Conservation (phyloP, 2,113 vertebrate genomes). For the Percina caprodes region DNA sequence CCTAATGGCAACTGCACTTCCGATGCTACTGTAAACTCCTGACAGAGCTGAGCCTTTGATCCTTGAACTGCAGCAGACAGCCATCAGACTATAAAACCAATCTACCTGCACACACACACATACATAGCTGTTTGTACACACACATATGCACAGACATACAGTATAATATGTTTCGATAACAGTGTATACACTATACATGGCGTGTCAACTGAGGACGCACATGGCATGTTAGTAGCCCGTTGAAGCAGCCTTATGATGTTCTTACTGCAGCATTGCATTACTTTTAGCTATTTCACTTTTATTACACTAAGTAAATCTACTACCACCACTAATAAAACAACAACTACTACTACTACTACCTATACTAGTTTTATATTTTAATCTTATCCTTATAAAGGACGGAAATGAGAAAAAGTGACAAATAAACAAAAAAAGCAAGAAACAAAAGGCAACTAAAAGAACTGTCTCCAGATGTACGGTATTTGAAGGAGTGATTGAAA, state of each 20-base stretch:
- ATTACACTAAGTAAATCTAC: background rate
- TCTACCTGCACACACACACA: conserved; percentile 52
- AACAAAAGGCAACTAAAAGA: background rate
- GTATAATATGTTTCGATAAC: conserved; percentile 3
- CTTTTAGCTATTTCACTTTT: background rate
- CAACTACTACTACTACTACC: background rate
- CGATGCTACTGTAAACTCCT: conserved; percentile 73
- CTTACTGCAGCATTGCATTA: background rate
- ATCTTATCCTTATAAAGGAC: background rate
- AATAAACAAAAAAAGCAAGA: background rate
- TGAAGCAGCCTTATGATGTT: background rate
- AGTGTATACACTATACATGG: background rate
- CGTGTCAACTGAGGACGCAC: conserved; percentile 11
- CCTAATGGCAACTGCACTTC: conserved; percentile 71
- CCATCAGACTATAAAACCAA: conserved; percentile 63
- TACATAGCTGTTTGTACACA: background rate
- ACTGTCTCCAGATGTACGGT: conserved; percentile 7
- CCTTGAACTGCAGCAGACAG: conserved; percentile 47
- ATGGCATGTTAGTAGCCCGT: background rate
- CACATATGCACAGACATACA: background rate
- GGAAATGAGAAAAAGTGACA: background rate
- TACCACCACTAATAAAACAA: no score
- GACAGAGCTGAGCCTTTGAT: conserved; percentile 66
- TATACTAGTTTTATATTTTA: no score
- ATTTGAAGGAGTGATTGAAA: background rate